phyloP scores from a whole-genome alignment of 2,888 invertebrate genomes.

The Pollenia amentaria region DNA sequence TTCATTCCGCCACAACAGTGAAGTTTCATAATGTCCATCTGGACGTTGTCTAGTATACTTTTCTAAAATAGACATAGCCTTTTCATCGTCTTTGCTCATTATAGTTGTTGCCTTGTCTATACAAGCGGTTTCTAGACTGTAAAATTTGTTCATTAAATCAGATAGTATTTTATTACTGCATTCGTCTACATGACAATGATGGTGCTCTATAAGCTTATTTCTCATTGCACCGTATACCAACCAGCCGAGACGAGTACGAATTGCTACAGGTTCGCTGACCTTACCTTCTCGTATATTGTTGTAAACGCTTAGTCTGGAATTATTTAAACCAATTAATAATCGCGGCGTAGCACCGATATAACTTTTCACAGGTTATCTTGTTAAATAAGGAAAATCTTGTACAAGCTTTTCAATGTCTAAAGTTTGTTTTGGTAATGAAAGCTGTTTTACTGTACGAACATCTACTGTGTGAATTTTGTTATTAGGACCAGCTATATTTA shows the following conservation, averaged over 20 bases:
- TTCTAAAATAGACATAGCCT: slow-evolving; percentile 10
- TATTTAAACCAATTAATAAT: slow-evolving; percentile 28
- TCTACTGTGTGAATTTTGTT: not conserved
- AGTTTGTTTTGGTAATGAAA: slow-evolving; percentile 9
- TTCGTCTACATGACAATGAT: slow-evolving; percentile 18
- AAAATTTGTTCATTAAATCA: slow-evolving; percentile 25
- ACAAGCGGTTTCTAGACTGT: slow-evolving; percentile 10
- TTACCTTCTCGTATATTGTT: slow-evolving; percentile 6
- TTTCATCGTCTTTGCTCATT: slow-evolving; percentile 29
- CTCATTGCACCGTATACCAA: slow-evolving; percentile 5
- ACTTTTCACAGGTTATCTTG: slow-evolving; percentile 1
- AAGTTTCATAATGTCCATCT: slow-evolving; percentile 22
- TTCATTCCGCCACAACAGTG: slow-evolving; percentile 7
- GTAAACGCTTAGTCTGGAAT: slow-evolving; percentile 3
- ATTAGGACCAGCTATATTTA: not conserved
- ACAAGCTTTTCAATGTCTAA: not conserved
- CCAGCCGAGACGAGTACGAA: slow-evolving; percentile 36
- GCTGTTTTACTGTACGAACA: slow-evolving; percentile 1
- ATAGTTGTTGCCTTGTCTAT: slow-evolving; percentile 12
- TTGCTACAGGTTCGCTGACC: slow-evolving; percentile 13
- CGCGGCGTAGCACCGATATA: slow-evolving; percentile 17
- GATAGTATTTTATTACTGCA: not conserved
- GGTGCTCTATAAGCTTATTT: not conserved
- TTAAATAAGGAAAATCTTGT: slow-evolving; percentile 23
- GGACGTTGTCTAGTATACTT: slow-evolving; percentile 19